A percentile compares a stretch with the other conserved stretches of the same genome.
Conservation (phyloP, 2,113 vertebrate genomes). For the Silurus meridionalis region DNA sequence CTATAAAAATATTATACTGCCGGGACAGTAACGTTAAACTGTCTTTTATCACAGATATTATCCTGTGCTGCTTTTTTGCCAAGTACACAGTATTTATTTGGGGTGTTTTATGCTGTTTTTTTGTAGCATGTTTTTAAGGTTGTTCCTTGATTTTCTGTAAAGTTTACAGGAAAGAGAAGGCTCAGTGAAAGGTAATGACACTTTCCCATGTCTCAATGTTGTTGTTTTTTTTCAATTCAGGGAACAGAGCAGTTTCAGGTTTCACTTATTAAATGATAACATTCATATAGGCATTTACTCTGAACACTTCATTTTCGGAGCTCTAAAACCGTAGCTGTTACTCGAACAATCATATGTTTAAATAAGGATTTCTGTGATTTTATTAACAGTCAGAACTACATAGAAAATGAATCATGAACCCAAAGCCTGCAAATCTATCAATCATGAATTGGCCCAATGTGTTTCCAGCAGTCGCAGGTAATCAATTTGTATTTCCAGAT, state of each 20-base stretch:
- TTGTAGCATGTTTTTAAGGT: background rate
- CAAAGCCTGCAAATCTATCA: background rate
- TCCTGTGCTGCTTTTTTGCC: background rate
- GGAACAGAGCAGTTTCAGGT: background rate
- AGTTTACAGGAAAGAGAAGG: background rate
- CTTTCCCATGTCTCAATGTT: background rate
- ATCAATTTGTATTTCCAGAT: background rate
- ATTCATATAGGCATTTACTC: background rate
- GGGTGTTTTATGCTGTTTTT: background rate
- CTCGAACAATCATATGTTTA: background rate
- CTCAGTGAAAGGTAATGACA: background rate
- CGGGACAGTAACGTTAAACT: background rate
- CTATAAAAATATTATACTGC: background rate
- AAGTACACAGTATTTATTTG: background rate
- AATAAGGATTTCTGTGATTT: background rate
- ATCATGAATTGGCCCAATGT: background rate
- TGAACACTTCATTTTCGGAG: background rate
- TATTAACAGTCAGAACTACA: background rate
- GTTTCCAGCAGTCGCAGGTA: no score
- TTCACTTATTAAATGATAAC: background rate
- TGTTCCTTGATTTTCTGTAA: background rate
- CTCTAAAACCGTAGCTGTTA: background rate
- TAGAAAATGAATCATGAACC: background rate
- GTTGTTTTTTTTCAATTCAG: background rate
- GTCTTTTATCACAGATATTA: background rate